Base-by-base conservation (phyloP, 2,113 vertebrate genomes). In the Anhinga rufa region DNA sequence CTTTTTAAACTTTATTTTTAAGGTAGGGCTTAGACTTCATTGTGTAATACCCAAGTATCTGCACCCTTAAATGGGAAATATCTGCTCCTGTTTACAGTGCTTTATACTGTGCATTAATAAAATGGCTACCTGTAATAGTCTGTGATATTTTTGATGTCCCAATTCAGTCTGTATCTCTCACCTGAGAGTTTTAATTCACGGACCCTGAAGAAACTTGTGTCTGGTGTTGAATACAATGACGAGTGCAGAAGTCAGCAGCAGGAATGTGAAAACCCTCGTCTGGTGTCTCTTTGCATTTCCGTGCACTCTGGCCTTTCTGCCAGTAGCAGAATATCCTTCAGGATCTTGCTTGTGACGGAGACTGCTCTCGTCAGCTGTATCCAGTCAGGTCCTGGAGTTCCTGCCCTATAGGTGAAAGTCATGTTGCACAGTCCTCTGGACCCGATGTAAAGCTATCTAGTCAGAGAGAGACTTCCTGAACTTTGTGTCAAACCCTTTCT, bases 1-100 rank as follows among this genome's bases (percentile, higher is more conserved):
- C 5, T 54, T 65, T 40, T 40, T 40, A 9, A 40, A 40, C 38
- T 40, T 19, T 1, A 34, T 49, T 61, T 93, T 61, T 20, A 80
- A 80, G 25, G 17, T 71, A 18, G 7, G 31, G 7, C 42, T 92
- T 58, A 83, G 42, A 52, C 15, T 90, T 62, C 0, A 0, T 87
- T 80, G 62, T 11, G 5, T 51, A 61, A 55, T 74, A 34, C 2
- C 1, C 0, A 0, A 69, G 13, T 76, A 72, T 61, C 60, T 81
- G 14, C 28, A 89, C 19, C 42, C 44, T 89, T 64, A 75, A 78
- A 57, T n/a, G 60, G 42, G 51, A 78, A 86, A 46, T 18, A 8
- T 17, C 19, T 62, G 34, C 84, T 78, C 13, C 31, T 82, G 22
- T 66, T 91, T 66, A 44, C 32, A 51, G 38, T 49, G 64, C 31